phyloP scores from a whole-genome alignment of 1,140 invertebrate species.

The Drosophila saltans region DNA sequence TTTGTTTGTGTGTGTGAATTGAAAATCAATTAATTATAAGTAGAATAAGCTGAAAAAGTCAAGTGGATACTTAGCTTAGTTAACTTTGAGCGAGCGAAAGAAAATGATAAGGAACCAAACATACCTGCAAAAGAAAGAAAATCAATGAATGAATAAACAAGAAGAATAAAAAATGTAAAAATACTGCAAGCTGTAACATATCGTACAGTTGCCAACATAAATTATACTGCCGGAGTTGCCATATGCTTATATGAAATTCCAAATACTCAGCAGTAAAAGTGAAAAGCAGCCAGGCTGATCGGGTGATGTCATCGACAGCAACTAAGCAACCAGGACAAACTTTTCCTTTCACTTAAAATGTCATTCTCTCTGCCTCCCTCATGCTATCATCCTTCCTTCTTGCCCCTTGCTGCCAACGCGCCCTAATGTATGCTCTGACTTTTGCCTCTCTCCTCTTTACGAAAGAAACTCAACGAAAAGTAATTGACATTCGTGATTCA shows the following conservation, averaged over 20 bases:
- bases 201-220: no score
- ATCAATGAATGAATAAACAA: constrained; percentile 24
- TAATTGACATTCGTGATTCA: constrained; percentile 77
- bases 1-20: constrained; percentile 35
- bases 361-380: background rate
- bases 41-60: constrained; percentile 7
- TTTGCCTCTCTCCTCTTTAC: constrained; percentile 13
- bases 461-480: constrained; percentile 34
- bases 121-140: constrained; percentile 51
- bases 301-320: constrained; percentile 61
- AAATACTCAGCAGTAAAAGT: constrained; percentile 18
- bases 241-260: constrained; percentile 15
- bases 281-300: constrained; percentile 32
- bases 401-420: background rate
- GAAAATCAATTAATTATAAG: constrained; percentile 69
- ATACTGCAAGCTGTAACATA: background rate
- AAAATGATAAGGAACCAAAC: constrained; percentile 8
- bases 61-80: constrained; percentile 22
- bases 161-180: background rate
- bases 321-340: constrained; percentile 62
- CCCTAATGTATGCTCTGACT: constrained; percentile 67
- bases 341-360: constrained; percentile 50
- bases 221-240: constrained; percentile 4
- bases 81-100: background rate
- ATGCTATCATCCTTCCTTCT: background rate